Percentiles rank a stretch among this genome's conserved stretches.
phyloP scores from a whole-genome alignment of 2,888 invertebrate genomes.

The Clunio marinus region DNA sequence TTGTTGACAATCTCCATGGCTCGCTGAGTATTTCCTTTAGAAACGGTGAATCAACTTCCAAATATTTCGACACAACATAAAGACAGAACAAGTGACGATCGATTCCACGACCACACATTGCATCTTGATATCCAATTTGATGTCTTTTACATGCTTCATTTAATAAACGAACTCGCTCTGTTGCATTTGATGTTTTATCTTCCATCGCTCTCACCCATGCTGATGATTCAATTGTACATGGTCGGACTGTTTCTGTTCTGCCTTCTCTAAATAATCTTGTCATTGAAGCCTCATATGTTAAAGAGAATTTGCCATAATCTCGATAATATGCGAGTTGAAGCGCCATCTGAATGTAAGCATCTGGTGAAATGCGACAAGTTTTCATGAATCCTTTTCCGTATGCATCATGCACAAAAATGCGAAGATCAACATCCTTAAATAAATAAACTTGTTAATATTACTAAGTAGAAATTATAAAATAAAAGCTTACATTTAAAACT shows the following conservation, averaged over 20 bases:
- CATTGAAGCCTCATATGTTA: conserved; percentile 96
- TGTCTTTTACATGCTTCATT: conserved; percentile 67
- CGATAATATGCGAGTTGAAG: conserved; percentile 85
- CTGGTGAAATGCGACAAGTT: conserved; percentile 78
- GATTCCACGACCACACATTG: conserved; percentile 91
- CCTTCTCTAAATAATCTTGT: conserved; percentile 88
- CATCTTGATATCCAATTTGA: conserved; percentile 81
- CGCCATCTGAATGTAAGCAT: conserved; percentile 89
- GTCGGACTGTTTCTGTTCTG: conserved; percentile 88
- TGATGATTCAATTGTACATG: conserved; percentile 81
- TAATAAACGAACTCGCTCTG: conserved; percentile 65
- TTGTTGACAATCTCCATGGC: conserved; percentile 92
- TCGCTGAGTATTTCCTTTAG: conserved; percentile 87
- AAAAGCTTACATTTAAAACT: conserved; percentile 58
- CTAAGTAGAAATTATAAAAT: neutral
- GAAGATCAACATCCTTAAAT: conserved; percentile 27
- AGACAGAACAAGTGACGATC: conserved; percentile 91
- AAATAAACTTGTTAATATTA: neutral
- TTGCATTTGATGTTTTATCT: conserved; percentile 54
- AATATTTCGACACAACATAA: conserved; percentile 89
- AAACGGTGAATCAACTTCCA: conserved; percentile 87
- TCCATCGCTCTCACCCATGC: conserved; percentile 85
- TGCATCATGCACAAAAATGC: neutral
- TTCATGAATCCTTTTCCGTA: conserved; percentile 73
- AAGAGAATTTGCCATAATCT: conserved; percentile 77